Evolutionary conservation across 2,797 vertebrate species (phyloP).

Genomic region (Mycteria americana): DNA sequence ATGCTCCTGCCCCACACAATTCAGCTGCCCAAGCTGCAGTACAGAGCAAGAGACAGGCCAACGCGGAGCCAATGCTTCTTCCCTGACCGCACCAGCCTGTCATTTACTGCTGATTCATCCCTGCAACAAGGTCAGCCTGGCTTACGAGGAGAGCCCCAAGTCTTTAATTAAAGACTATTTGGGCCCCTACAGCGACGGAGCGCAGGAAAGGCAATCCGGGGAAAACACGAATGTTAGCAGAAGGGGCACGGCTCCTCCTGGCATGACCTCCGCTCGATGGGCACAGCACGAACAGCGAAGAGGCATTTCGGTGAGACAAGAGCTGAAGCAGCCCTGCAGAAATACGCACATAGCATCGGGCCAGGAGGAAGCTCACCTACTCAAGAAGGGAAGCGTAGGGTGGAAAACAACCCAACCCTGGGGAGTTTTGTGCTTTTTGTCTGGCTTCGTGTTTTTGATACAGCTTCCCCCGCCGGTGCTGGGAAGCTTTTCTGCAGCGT

Average conservation of each 20-base stretch:
- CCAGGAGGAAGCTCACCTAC: background rate
- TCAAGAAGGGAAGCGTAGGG: background rate
- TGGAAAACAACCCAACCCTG: background rate
- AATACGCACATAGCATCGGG: accelerated
- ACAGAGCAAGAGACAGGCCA: background rate
- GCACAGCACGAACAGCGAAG: accelerated
- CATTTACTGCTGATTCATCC: conserved; percentile 18
- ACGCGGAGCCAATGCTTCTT: background rate
- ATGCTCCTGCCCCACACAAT: background rate
- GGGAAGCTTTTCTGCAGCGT: background rate
- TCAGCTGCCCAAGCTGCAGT: background rate
- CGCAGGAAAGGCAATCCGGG: background rate
- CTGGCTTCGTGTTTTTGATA: background rate
- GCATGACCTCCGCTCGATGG: accelerated
- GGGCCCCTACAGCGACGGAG: background rate
- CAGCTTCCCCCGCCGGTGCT: background rate
- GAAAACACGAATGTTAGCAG: background rate
- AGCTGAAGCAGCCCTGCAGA: background rate
- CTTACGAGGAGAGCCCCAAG: background rate
- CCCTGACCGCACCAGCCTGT: background rate
- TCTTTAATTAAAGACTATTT: background rate
- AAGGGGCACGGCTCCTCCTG: too few relatives aligned
- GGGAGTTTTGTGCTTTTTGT: background rate
- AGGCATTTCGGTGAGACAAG: accelerated
- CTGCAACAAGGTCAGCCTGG: background rate